Percentiles rank a stretch among this genome's conserved stretches.
These are phyloP conservation scores for Meiosimyza platycephala DNA, from an alignment of 2,888 invertebrate species.

Conservation along the genomic window DNA sequence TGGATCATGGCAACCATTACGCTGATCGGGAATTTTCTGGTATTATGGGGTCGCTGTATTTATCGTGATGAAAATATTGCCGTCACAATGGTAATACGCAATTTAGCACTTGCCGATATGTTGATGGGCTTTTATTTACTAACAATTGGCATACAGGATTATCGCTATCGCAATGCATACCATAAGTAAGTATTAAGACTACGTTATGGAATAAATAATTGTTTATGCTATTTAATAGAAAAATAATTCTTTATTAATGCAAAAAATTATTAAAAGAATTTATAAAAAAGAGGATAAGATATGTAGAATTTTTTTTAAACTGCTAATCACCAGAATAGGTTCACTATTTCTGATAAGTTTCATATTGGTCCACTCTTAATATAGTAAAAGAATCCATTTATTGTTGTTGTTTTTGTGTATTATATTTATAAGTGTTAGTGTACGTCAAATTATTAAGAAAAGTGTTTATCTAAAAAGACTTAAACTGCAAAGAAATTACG, in stretches of 20 bases:
- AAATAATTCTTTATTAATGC: background rate
- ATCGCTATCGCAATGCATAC: slow-evolving; percentile 71
- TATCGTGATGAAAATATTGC: slow-evolving; percentile 73
- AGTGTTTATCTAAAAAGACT: too few relatives aligned
- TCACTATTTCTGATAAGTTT: too few relatives aligned
- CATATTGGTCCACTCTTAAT: too few relatives aligned
- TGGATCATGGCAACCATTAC: slow-evolving; percentile 75
- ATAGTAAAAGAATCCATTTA: too few relatives aligned
- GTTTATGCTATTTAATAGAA: background rate
- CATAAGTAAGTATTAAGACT: slow-evolving; percentile 59
- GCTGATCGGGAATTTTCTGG: slow-evolving; percentile 73
- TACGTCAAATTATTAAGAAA: too few relatives aligned
- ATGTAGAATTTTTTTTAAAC: too few relatives aligned
- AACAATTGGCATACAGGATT: slow-evolving; percentile 73
- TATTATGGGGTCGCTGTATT: slow-evolving; percentile 73
- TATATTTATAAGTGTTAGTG: too few relatives aligned
- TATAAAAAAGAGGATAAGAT: too few relatives aligned
- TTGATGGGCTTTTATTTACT: slow-evolving; percentile 77
- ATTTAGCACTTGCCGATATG: slow-evolving; percentile 76
- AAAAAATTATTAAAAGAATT: background rate
- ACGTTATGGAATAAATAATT: background rate
- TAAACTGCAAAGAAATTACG: too few relatives aligned
- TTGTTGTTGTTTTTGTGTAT: too few relatives aligned
- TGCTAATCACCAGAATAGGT: too few relatives aligned
- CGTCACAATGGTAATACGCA: slow-evolving; percentile 74